Evolutionary conservation across 2,797 vertebrate species (phyloP).

Genomic region (Silurus aristotelis): DNA sequence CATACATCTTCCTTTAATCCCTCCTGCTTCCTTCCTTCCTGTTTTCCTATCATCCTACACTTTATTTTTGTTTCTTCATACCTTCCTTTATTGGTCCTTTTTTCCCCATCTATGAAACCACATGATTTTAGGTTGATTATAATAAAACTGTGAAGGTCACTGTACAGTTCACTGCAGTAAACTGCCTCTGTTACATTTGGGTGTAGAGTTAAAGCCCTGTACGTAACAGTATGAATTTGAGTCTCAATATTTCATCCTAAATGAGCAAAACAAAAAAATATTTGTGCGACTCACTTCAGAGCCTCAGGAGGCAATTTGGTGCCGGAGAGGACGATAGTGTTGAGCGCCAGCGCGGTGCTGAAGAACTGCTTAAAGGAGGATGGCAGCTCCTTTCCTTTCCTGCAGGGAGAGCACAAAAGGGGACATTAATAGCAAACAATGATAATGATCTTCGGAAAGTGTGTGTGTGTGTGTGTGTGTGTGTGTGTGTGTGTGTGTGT

Average conservation of each 20-base stretch:
- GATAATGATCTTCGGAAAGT: no score
- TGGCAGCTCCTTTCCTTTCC: slow-evolving; percentile 89
- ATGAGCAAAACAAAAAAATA: not conserved
- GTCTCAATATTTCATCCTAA: not conserved
- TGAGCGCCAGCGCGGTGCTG: slow-evolving; percentile 84
- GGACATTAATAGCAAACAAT: no score
- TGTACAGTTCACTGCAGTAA: not conserved
- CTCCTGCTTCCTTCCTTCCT: no score
- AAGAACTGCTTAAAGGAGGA: slow-evolving; percentile 93
- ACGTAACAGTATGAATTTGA: not conserved
- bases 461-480: no score
- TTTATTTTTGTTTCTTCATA: no score
- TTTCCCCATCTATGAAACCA: not conserved
- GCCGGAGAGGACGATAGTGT: slow-evolving; percentile 86
- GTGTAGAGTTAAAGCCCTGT: not conserved
- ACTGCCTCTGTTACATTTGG: not conserved
- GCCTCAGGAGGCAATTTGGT: slow-evolving; percentile 89
- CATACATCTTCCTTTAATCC: not conserved
- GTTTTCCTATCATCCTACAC: no score
- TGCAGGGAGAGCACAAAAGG: slow-evolving; percentile 58
- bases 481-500: no score
- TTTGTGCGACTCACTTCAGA: slow-evolving; percentile 83
- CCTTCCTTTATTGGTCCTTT: no score
- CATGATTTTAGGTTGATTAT: not conserved
- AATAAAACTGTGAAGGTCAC: not conserved